Conservation (phyloP, 1,140 invertebrate species). For the Tribolium castaneum region DNA sequence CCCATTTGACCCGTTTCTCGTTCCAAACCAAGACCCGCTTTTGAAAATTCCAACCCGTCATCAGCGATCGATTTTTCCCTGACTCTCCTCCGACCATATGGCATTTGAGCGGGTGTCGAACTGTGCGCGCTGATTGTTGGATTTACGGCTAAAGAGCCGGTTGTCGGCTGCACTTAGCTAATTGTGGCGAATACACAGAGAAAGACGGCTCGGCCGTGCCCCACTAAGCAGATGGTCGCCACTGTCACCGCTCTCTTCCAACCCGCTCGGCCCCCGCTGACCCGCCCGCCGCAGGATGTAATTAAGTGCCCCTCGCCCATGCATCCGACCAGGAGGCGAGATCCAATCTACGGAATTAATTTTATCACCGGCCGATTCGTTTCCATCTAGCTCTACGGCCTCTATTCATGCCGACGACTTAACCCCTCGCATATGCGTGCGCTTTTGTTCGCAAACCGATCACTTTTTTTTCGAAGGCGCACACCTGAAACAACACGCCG, state of each 20-base stretch:
- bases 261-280: neutral
- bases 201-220: slow-evolving; percentile 30
- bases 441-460: neutral
- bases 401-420: neutral
- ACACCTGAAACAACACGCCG: neutral
- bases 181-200: slow-evolving; percentile 25
- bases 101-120: neutral
- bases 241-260: slow-evolving; percentile 31
- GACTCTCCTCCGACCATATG: neutral
- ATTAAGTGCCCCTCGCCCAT: slow-evolving; percentile 31
- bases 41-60: neutral
- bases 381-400: slow-evolving; percentile 1
- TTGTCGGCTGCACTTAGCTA: slow-evolving; percentile 38
- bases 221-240: slow-evolving; percentile 42
- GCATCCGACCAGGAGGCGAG: slow-evolving; percentile 25
- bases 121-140: slow-evolving; percentile 46
- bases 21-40: neutral
- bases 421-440: neutral
- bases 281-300: slow-evolving; percentile 39
- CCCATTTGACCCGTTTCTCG: neutral
- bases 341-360: slow-evolving; percentile 34
- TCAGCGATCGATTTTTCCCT: neutral
- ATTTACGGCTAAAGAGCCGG: slow-evolving; percentile 32
- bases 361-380: slow-evolving; percentile 32
- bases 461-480: neutral